Conservation (phyloP, 1,140 invertebrate genomes). For the Melipona quadrifasciata region DNA sequence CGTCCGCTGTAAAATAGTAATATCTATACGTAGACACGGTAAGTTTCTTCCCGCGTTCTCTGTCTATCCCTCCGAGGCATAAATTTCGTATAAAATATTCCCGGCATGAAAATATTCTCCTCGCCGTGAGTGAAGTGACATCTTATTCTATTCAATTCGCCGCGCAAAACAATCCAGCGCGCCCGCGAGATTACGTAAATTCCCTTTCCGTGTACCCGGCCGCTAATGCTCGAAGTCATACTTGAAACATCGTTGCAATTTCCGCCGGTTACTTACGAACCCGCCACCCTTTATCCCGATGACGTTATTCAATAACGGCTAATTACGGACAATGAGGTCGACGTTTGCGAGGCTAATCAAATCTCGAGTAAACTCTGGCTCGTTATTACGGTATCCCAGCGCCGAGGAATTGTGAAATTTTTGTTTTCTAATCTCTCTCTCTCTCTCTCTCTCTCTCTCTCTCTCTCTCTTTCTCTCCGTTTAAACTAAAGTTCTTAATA, state of each 20-base stretch:
- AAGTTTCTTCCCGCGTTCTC: constrained; percentile 19
- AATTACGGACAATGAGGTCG: background rate
- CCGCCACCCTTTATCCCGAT: background rate
- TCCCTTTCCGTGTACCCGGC: constrained; percentile 1
- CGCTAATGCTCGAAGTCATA: background rate
- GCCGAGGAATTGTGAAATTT: background rate
- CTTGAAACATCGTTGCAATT: constrained; percentile 2
- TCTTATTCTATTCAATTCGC: constrained; percentile 35
- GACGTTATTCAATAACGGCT: constrained; percentile 1
- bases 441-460: background rate
- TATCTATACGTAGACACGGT: constrained; percentile 15
- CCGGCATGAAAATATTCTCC: constrained; percentile 34
- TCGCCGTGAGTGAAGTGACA: background rate
- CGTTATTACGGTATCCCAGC: background rate
- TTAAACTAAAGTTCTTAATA: background rate
- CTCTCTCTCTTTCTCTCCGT: background rate
- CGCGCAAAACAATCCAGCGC: constrained; percentile 10
- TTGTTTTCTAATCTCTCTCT: background rate
- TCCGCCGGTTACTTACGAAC: background rate
- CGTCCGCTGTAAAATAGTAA: constrained; percentile 38
- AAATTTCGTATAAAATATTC: constrained; percentile 35
- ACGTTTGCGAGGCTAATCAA: background rate
- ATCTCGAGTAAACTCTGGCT: background rate
- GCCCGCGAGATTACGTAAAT: constrained; percentile 5
- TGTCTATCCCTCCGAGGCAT: background rate